Evolutionary conservation across 2,113 vertebrate species (phyloP).

Genomic region (Aphyosemion australe): DNA sequence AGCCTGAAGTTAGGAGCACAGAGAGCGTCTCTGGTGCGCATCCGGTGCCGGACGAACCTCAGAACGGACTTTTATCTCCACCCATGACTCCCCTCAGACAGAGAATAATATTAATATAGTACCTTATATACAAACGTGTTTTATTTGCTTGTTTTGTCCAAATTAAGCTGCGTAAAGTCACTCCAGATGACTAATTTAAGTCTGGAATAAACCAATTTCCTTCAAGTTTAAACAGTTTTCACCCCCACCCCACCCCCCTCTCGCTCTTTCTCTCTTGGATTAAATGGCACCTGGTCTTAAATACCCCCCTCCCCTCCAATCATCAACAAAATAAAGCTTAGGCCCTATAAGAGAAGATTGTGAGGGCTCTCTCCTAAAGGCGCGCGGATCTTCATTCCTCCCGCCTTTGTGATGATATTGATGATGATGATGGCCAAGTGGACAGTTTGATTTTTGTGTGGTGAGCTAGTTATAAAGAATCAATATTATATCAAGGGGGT

Average conservation of each 20-base stretch:
- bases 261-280: conserved; percentile 49
- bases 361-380: conserved; percentile 80
- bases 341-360: conserved; percentile 87
- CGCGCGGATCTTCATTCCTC: conserved; percentile 90
- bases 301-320: conserved; percentile 82
- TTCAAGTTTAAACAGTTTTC: too few species aligned
- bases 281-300: conserved; percentile 61
- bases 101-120: too few species aligned
- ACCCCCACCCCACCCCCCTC: conserved; percentile 9
- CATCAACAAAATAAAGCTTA: conserved; percentile 93
- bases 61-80: conserved; percentile 11
- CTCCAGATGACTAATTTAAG: too few species aligned
- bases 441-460: conserved; percentile 99
- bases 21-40: conserved; percentile 38
- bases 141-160: too few species aligned
- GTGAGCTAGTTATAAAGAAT: conserved; percentile 99
- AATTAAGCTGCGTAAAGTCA: too few species aligned
- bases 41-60: conserved; percentile 29
- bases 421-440: conserved; percentile 99
- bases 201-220: too few species aligned
- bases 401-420: conserved; percentile 99
- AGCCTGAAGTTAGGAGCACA: conserved; percentile 8
- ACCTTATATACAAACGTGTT: too few species aligned
- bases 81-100: too few species aligned
- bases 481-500: conserved; percentile 99